phyloP scores from a whole-genome alignment of 2,113 vertebrate species.

The Pteronura brasiliensis region DNA sequence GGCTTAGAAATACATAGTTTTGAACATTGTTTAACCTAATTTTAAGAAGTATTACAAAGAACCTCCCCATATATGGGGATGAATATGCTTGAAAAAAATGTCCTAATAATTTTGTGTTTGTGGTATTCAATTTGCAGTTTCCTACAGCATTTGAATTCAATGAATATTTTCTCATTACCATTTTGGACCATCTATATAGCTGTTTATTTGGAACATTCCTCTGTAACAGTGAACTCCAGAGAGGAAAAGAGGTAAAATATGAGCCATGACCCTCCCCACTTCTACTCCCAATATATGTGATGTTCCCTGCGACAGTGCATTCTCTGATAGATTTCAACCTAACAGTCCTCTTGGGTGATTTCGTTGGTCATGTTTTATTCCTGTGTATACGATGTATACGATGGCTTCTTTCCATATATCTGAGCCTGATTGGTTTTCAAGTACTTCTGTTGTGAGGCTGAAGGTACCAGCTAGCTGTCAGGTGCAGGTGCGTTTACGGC shows the following conservation, averaged over 20 bases:
- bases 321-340: neutral
- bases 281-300: neutral
- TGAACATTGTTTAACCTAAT: neutral
- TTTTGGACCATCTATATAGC: slow-evolving; percentile 97
- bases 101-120: neutral
- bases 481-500: neutral
- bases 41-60: neutral
- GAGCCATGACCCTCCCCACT: too few relatives aligned
- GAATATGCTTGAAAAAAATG: neutral
- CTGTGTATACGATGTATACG: too few relatives aligned
- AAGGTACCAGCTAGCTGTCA: neutral
- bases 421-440: neutral
- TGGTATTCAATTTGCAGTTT: slow-evolving; percentile 86
- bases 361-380: neutral
- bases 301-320: neutral
- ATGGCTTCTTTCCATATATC: neutral
- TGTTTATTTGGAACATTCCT: slow-evolving; percentile 98
- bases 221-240: slow-evolving; percentile 96
- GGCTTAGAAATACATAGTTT: slow-evolving; percentile 7
- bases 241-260: slow-evolving; percentile 91
- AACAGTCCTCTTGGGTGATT: neutral
- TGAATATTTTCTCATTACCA: slow-evolving; percentile 95
- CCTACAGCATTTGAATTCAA: slow-evolving; percentile 98
- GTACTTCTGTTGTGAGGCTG: neutral
- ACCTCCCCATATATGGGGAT: neutral